Percentiles rank a stretch among this genome's conserved stretches.
Evolutionary conservation across 2,888 invertebrate genomes (phyloP).

Genomic region (Acleris laterana): DNA sequence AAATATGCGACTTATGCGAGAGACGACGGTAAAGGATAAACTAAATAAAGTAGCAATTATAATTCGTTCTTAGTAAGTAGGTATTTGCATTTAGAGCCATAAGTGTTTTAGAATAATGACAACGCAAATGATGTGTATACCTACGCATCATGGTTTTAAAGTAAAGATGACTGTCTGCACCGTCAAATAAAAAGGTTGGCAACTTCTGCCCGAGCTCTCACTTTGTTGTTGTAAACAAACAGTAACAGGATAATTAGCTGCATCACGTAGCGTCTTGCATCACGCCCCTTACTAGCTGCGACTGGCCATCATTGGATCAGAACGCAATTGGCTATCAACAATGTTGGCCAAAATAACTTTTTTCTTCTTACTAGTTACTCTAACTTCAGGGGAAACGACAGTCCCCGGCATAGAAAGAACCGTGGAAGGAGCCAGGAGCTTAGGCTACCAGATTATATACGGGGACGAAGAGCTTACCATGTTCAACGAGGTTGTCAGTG

Average conservation of each 20-base stretch:
- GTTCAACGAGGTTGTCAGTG: slow-evolving; percentile 63
- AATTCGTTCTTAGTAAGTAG: too few relatives aligned
- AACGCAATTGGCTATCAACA: slow-evolving; percentile 43
- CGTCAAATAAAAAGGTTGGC: slow-evolving; percentile 37
- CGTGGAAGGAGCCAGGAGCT: slow-evolving; percentile 58
- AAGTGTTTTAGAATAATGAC: too few relatives aligned
- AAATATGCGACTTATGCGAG: too few relatives aligned
- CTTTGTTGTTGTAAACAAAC: slow-evolving; percentile 52
- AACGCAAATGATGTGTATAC: too few relatives aligned
- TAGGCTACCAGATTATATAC: slow-evolving; percentile 62
- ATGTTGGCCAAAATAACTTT: slow-evolving; percentile 53
- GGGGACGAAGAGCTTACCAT: slow-evolving; percentile 67
- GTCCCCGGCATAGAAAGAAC: slow-evolving; percentile 56
- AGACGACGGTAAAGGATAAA: too few relatives aligned
- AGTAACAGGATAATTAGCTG: slow-evolving; percentile 56
- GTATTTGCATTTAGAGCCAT: too few relatives aligned
- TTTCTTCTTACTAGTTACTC: slow-evolving; percentile 40
- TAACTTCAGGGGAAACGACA: slow-evolving; percentile 48
- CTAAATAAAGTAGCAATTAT: too few relatives aligned
- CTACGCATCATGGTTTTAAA: too few relatives aligned
- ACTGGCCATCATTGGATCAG: slow-evolving; percentile 40
- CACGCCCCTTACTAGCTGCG: slow-evolving; percentile 45
- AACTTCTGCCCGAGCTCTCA: slow-evolving; percentile 55
- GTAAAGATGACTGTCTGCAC: too few relatives aligned
- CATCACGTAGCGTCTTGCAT: slow-evolving; percentile 60